A percentile compares a stretch with the other conserved stretches of the same genome.
phyloP scores from a whole-genome alignment of 2,888 invertebrate species.

The Graphium colonna region DNA sequence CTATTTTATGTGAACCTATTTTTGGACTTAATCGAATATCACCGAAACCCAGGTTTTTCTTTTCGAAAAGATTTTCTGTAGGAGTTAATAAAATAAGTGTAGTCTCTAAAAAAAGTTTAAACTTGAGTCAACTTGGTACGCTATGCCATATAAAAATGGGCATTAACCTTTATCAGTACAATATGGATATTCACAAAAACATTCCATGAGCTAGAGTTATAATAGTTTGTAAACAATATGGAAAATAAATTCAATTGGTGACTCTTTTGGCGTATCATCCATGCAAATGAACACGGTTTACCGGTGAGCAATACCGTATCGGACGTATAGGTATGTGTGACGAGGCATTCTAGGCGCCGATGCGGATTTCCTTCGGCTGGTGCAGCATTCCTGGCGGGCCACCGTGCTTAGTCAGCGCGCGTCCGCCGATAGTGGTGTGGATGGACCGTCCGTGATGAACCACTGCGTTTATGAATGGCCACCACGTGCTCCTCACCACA shows the following conservation, averaged over 20 bases:
- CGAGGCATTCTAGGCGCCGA: constrained; percentile 54
- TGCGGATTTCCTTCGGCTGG: constrained; percentile 74
- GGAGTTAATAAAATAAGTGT: too few relatives aligned
- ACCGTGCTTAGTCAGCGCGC: constrained; percentile 58
- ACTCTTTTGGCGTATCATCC: constrained; percentile 43
- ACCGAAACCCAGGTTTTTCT: too few relatives aligned
- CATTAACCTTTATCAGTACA: too few relatives aligned
- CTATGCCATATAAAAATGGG: too few relatives aligned
- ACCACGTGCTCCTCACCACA: too few relatives aligned
- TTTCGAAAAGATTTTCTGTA: too few relatives aligned
- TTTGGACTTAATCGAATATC: too few relatives aligned
- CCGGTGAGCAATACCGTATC: constrained; percentile 39
- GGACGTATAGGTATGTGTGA: constrained; percentile 48
- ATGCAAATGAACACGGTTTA: constrained; percentile 55
- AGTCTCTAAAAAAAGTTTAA: too few relatives aligned
- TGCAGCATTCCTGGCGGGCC: constrained; percentile 69
- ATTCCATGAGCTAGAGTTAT: background rate
- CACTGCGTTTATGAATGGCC: constrained; percentile 15
- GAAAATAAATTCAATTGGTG: constrained; percentile 21
- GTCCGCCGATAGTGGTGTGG: constrained; percentile 48
- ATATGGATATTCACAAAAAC: too few relatives aligned
- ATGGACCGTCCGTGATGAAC: constrained; percentile 26
- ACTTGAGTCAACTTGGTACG: too few relatives aligned
- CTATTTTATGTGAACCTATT: too few relatives aligned
- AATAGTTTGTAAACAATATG: constrained; percentile 15